These are phyloP conservation scores for Dolichallabes microphthalmus DNA, from an alignment of 2,113 vertebrate genomes.

Conservation along the genomic window DNA sequence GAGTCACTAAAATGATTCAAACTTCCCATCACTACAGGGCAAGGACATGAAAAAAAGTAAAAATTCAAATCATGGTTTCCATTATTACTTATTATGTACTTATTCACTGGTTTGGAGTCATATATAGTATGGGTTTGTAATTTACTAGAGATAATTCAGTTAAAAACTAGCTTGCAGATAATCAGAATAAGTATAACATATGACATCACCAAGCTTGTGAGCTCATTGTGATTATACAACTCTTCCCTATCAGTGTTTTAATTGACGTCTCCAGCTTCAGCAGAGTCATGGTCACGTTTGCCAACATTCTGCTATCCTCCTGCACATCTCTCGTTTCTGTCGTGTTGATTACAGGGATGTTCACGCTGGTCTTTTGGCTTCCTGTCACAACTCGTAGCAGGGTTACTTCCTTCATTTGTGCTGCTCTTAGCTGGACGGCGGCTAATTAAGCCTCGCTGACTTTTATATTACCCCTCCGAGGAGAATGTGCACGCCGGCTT, in stretches of 20 bases:
- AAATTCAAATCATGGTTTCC: background rate
- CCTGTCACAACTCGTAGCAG: constrained; percentile 22
- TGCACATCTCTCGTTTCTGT: background rate
- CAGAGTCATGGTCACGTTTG: constrained; percentile 14
- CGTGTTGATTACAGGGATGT: constrained; percentile 17
- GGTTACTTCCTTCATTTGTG: constrained; percentile 1
- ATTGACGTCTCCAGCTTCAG: background rate
- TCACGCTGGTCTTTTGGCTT: constrained; percentile 17
- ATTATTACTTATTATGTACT: background rate
- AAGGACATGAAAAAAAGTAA: too few species aligned
- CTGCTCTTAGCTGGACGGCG: constrained; percentile 16
- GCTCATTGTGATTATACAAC: background rate
- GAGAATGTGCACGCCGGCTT: background rate
- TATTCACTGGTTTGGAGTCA: background rate
- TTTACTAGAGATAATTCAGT: background rate
- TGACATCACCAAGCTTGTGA: background rate
- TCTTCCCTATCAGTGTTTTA: background rate
- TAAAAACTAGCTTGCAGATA: background rate
- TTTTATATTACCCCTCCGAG: background rate
- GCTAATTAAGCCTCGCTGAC: constrained; percentile 34
- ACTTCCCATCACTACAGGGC: too few species aligned
- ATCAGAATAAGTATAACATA: too few species aligned
- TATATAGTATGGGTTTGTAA: background rate
- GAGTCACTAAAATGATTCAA: too few species aligned
- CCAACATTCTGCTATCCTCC: constrained; percentile 11